Evolutionary conservation across 2,797 vertebrate species (phyloP), one percentile per base, ranked within the genome.

Genomic region (Channallabes apus): DNA sequence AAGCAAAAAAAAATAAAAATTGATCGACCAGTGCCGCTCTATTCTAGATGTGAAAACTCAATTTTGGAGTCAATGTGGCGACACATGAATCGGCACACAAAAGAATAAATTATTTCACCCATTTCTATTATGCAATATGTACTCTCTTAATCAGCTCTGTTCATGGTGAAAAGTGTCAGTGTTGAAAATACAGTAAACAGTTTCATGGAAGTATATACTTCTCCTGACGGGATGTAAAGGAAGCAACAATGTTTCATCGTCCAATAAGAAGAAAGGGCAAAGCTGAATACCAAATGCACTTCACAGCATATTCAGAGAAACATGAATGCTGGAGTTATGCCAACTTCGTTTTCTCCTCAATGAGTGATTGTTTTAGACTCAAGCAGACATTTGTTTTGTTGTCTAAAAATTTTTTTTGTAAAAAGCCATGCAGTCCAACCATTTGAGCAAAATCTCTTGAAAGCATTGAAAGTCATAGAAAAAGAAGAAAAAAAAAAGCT

Each of bases 311-410:
- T 90, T 88, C 90, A 85, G 85, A 90, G 86, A 80, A 92, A 89
- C 89, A 92, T 93, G 92, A 94, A 92, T 91, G 90, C 87, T 88
- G 94, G 91, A 90, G 76, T 27, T 0, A 46, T 17, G 87, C 92
- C 92, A 85, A 79, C 86, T 80, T 89, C 84, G 91, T 91, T 91
- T 88, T 88, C 89, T 89, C 84, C 91, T 93, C 91, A 94, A 92
- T 92, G 90, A 92, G 90, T 93, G 90, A 92, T 92, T 93, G 93
- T 94, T 93, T 88, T 87, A 82, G 86, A 69, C 79, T 69, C 76
- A 71, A 72, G 85, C 85, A 89, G 91, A 89, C 87, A 86, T 76
- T 75, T 80, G 5, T 77, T 89, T 88, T 87, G 82, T 68, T 86
- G 4, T 32, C 67, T n/a, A 56, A 72, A 71, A 75, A 69, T 69